A percentile compares a stretch with the other conserved stretches of the same genome.
These are phyloP conservation scores for Petrosia ficiformis DNA, from an alignment of 37 sponge, comb jelly and placozoan genomes.

Conservation along the genomic window DNA sequence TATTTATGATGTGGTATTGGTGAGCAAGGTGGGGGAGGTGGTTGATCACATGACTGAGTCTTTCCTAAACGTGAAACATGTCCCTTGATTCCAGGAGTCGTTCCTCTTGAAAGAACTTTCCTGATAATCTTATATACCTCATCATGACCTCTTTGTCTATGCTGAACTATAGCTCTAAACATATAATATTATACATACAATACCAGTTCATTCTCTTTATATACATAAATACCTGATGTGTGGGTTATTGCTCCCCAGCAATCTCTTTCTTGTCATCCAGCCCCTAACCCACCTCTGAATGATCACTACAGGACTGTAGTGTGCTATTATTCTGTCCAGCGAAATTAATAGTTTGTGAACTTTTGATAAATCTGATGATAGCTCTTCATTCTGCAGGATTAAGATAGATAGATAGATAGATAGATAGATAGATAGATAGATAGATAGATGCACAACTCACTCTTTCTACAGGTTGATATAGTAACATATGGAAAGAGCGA, in stretches of 20 bases:
- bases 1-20: slow-evolving; percentile 6
- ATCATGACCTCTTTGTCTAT: no score
- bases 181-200: not conserved
- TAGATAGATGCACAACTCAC: slow-evolving; percentile 4
- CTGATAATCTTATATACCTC: not conserved
- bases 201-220: not conserved
- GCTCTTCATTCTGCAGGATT: slow-evolving; percentile 13
- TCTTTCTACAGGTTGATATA: slow-evolving; percentile 12
- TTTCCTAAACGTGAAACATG: no score
- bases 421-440: not conserved
- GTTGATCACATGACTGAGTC: not conserved
- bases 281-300: slow-evolving; percentile 71
- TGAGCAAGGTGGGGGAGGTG: slow-evolving; percentile 22
- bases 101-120: not conserved
- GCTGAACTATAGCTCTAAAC: no score
- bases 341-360: slow-evolving; percentile 24
- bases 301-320: slow-evolving; percentile 72
- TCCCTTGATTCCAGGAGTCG: not conserved
- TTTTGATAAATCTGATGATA: slow-evolving; percentile 11
- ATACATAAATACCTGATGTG: slow-evolving; percentile 21
- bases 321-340: slow-evolving; percentile 52
- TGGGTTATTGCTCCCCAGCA: slow-evolving; percentile 3
- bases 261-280: slow-evolving; percentile 45
- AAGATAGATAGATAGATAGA: not conserved
- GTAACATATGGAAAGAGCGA: slow-evolving; percentile 21